Conservation (phyloP, 1,140 invertebrate species). For the Drosophila setifemur region DNA sequence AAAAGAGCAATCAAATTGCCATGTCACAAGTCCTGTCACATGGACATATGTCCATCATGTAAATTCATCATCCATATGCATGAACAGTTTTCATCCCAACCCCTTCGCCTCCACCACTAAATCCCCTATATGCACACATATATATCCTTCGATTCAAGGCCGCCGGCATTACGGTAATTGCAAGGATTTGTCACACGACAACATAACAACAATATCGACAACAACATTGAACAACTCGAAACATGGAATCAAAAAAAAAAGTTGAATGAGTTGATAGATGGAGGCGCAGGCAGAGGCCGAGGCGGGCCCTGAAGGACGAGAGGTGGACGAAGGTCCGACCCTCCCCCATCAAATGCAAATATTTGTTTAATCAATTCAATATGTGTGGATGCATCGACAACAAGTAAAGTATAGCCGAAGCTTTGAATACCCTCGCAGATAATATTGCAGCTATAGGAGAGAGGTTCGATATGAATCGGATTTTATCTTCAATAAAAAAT, state of each 20-base stretch:
- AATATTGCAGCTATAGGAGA: too few relatives aligned
- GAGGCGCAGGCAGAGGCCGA: too few relatives aligned
- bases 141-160: slow-evolving; percentile 48
- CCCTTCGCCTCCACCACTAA: too few relatives aligned
- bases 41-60: slow-evolving; percentile 29
- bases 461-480: too few relatives aligned
- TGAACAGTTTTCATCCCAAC: neutral
- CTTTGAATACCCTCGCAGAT: too few relatives aligned
- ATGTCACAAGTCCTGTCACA: slow-evolving; percentile 1
- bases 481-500: too few relatives aligned
- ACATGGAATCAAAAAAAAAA: slow-evolving; percentile 10
- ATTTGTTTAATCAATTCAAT: slow-evolving; percentile 75
- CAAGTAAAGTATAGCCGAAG: neutral
- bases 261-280: slow-evolving; percentile 1
- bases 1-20: slow-evolving; percentile 22
- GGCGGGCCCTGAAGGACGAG: too few relatives aligned
- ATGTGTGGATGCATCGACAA: slow-evolving; percentile 12
- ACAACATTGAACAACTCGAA: slow-evolving; percentile 6
- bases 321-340: neutral
- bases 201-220: slow-evolving; percentile 8
- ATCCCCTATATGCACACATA: too few relatives aligned
- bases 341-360: slow-evolving; percentile 60
- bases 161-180: slow-evolving; percentile 72
- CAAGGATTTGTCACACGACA: slow-evolving; percentile 59
- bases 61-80: slow-evolving; percentile 26